phyloP scores from a whole-genome alignment of 2,888 invertebrate species.

The Troides oblongomaculatus region DNA sequence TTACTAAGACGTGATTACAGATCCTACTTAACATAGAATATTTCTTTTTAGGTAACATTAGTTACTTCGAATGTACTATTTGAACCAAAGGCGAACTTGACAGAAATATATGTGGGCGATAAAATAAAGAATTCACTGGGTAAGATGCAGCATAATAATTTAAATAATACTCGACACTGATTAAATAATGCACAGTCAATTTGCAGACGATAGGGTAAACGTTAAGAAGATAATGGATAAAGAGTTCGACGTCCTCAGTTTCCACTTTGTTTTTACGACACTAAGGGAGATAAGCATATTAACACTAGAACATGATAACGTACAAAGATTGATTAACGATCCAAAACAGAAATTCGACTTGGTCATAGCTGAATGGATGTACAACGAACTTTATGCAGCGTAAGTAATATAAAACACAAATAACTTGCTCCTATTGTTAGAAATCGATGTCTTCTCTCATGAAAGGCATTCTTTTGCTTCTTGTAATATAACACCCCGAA shows the following conservation, averaged over 20 bases:
- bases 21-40: not conserved
- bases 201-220: not conserved
- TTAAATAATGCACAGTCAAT: too few species aligned
- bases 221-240: constrained; percentile 2
- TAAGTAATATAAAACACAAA: constrained; percentile 31
- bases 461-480: not conserved
- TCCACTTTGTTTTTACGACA: not conserved
- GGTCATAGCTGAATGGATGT: constrained; percentile 49
- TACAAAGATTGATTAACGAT: constrained; percentile 40
- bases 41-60: constrained; percentile 3
- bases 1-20: not conserved
- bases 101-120: not conserved
- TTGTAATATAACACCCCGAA: too few species aligned
- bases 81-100: not conserved
- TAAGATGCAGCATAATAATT: not conserved
- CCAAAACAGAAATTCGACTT: constrained; percentile 45
- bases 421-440: not conserved
- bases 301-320: constrained; percentile 15
- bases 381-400: constrained; percentile 42
- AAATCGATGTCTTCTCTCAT: not conserved
- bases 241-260: constrained; percentile 1
- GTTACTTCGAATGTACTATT: not conserved
- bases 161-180: too few species aligned
- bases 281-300: not conserved
- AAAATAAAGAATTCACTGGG: not conserved